These are phyloP conservation scores for Silurus meridionalis DNA, from an alignment of 2,113 vertebrate genomes.

Conservation along the genomic window DNA sequence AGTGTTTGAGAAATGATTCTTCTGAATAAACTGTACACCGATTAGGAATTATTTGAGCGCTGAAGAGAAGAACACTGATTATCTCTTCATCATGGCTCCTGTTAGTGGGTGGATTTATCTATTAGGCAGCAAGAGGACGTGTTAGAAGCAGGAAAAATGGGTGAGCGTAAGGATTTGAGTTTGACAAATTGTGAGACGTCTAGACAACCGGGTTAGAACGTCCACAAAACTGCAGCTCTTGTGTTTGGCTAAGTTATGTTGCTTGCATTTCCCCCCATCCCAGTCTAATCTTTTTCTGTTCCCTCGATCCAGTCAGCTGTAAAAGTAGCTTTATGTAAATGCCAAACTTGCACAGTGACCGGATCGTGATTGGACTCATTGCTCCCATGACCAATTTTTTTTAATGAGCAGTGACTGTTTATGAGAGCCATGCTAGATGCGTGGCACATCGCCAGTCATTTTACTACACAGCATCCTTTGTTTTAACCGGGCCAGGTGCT, in stretches of 20 bases:
- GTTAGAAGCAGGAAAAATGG: no score
- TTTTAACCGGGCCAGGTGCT: background rate
- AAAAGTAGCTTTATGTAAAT: constrained; percentile 5
- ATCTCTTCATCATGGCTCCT: no score
- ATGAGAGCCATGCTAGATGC: constrained; percentile 60
- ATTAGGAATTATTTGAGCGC: no score
- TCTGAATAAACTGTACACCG: no score
- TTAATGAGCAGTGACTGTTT: background rate
- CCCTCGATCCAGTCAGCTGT: background rate
- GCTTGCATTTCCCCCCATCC: background rate
- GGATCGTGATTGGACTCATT: constrained; percentile 7
- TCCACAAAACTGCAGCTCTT: no score
- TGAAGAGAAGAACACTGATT: no score
- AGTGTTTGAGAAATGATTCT: no score
- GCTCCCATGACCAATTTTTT: background rate
- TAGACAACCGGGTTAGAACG: no score
- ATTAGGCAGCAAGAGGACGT: no score
- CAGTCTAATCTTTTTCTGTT: background rate
- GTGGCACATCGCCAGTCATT: constrained; percentile 60
- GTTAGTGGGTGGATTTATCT: no score
- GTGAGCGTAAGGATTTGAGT: no score
- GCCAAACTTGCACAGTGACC: background rate
- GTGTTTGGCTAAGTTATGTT: background rate
- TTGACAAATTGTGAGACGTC: no score
- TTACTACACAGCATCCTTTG: constrained; percentile 56